phyloP scores from a whole-genome alignment of 2,888 invertebrate species.

The Papilio demoleus region DNA sequence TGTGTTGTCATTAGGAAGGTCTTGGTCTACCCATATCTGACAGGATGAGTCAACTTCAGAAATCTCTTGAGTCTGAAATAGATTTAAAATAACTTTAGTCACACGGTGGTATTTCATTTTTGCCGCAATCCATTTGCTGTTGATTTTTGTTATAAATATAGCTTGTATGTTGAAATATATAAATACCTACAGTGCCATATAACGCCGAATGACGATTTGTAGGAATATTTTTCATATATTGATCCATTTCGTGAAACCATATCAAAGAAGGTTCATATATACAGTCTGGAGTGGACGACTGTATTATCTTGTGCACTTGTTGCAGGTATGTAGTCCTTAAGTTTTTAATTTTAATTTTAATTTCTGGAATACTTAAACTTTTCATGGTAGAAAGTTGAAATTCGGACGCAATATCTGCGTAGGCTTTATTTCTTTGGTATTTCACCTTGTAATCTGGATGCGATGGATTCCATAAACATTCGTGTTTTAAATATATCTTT shows the following conservation, averaged over 20 bases:
- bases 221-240: conserved; percentile 66
- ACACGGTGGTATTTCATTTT: neutral
- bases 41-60: conserved; percentile 64
- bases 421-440: conserved; percentile 68
- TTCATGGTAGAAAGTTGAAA: conserved; percentile 64
- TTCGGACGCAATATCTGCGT: conserved; percentile 60
- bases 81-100: conserved; percentile 20
- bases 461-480: conserved; percentile 77
- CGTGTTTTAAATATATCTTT: conserved; percentile 75
- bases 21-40: conserved; percentile 63
- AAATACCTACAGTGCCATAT: conserved; percentile 50
- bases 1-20: conserved; percentile 52
- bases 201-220: conserved; percentile 57
- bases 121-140: too few relatives aligned
- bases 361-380: conserved; percentile 63
- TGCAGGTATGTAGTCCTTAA: conserved; percentile 77
- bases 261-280: conserved; percentile 70
- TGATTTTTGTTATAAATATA: neutral
- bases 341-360: conserved; percentile 78
- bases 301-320: conserved; percentile 74
- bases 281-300: conserved; percentile 66
- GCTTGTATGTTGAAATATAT: conserved; percentile 30
- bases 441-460: conserved; percentile 70
- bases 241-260: conserved; percentile 77
- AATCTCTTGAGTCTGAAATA: conserved; percentile 56